These are phyloP conservation scores for Mylabris phalerata DNA, from an alignment of 1,140 invertebrate species.

Conservation along the genomic window DNA sequence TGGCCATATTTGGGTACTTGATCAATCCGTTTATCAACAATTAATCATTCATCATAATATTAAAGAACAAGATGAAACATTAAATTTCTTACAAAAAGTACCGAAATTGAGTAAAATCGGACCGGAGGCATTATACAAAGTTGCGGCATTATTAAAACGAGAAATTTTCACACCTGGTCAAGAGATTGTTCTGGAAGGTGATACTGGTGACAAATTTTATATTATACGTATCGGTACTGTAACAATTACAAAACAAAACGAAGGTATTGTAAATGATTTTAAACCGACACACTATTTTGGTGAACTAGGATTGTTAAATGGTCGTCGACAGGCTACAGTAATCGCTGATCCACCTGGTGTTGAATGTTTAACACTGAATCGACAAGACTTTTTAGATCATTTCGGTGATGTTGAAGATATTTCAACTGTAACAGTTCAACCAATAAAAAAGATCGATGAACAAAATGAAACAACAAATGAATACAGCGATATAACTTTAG, in stretches of 20 bases:
- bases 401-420: slow-evolving; percentile 38
- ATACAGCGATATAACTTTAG: slow-evolving; percentile 62
- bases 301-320: slow-evolving; percentile 70
- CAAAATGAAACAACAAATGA: slow-evolving; percentile 46
- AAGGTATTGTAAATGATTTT: slow-evolving; percentile 54
- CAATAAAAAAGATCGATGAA: slow-evolving; percentile 1
- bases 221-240: slow-evolving; percentile 90
- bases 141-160: slow-evolving; percentile 83
- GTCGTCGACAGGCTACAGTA: slow-evolving; percentile 80
- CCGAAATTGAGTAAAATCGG: slow-evolving; percentile 75
- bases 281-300: slow-evolving; percentile 70
- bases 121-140: slow-evolving; percentile 74
- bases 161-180: slow-evolving; percentile 80
- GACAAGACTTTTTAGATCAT: slow-evolving; percentile 49
- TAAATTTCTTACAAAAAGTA: slow-evolving; percentile 79
- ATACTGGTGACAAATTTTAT: slow-evolving; percentile 91
- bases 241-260: slow-evolving; percentile 60
- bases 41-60: slow-evolving; percentile 80
- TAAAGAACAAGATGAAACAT: slow-evolving; percentile 71
- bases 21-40: slow-evolving; percentile 77
- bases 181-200: slow-evolving; percentile 87
- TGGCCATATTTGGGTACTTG: slow-evolving; percentile 81
- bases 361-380: slow-evolving; percentile 82
- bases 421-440: slow-evolving; percentile 16
- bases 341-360: slow-evolving; percentile 79